Conservation (phyloP, 2,888 invertebrate species). For the Palloptera scutellata region DNA sequence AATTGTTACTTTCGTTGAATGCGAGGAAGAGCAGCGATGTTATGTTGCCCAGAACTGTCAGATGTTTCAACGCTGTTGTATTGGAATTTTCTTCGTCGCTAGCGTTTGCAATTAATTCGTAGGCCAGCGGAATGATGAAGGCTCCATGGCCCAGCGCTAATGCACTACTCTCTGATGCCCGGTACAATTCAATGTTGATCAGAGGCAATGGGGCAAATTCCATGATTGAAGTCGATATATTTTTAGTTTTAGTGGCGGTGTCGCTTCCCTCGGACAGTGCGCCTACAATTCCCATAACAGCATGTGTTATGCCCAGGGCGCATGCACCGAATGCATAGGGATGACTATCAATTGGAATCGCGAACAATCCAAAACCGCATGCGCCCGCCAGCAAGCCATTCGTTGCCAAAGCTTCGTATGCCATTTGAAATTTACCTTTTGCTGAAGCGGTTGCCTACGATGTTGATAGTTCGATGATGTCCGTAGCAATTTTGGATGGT, state of each 20-base stretch:
- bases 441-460: background rate
- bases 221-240: constrained; percentile 43
- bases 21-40: constrained; percentile 48
- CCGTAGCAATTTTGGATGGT: background rate
- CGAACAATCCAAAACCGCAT: constrained; percentile 50
- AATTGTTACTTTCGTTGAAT: constrained; percentile 39
- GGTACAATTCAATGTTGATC: constrained; percentile 52
- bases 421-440: constrained; percentile 18
- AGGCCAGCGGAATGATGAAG: constrained; percentile 51
- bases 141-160: constrained; percentile 51
- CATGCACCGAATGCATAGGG: constrained; percentile 52
- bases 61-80: constrained; percentile 45
- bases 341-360: constrained; percentile 43
- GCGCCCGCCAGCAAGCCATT: constrained; percentile 48
- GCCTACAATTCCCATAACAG: constrained; percentile 43
- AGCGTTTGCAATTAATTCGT: constrained; percentile 46
- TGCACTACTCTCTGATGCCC: constrained; percentile 42
- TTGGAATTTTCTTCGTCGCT: constrained; percentile 40
- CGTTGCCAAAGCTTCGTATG: constrained; percentile 24
- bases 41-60: constrained; percentile 49
- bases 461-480: background rate
- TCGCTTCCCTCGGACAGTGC: constrained; percentile 18
- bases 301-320: constrained; percentile 48
- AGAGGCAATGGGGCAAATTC: constrained; percentile 51
- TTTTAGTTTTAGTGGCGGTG: constrained; percentile 8